phyloP scores from a whole-genome alignment of 2,888 invertebrate genomes.

The Anoncus sp. region DNA sequence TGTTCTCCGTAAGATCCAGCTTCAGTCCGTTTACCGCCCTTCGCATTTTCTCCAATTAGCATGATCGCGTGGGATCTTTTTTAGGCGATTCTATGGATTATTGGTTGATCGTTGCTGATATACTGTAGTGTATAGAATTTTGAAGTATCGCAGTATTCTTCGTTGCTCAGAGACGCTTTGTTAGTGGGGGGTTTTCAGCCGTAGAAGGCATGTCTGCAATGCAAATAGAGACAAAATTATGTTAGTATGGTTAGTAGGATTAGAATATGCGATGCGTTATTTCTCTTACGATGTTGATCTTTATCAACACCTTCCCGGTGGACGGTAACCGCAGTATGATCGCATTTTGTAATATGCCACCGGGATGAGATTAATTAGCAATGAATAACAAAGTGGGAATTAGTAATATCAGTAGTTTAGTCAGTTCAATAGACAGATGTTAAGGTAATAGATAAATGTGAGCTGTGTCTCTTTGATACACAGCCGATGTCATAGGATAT shows the following conservation, averaged over 20 bases:
- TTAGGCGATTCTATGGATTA: not conserved
- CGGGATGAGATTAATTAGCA: not conserved
- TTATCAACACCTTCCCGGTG: not conserved
- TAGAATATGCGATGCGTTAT: constrained; percentile 25
- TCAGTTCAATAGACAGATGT: not conserved
- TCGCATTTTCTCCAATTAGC: constrained; percentile 81
- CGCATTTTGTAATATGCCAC: not conserved
- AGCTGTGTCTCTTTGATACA: not conserved
- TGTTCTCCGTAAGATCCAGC: constrained; percentile 82
- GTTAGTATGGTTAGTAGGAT: constrained; percentile 65
- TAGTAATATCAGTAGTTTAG: not conserved
- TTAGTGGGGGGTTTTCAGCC: constrained; percentile 46
- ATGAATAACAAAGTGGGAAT: not conserved
- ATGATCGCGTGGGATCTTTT: constrained; percentile 74
- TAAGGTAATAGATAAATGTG: not conserved
- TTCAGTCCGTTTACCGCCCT: constrained; percentile 81
- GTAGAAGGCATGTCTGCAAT: constrained; percentile 59
- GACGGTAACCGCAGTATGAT: not conserved
- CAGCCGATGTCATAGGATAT: not conserved
- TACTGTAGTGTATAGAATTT: not conserved
- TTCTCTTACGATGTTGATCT: not conserved
- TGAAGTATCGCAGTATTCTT: not conserved
- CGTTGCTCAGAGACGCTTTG: constrained; percentile 1
- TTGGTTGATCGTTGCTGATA: constrained; percentile 10
- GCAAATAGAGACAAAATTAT: constrained; percentile 54